These are phyloP conservation scores for Oikopleura dioica DNA, from an alignment of 23 tunicate genomes.

Conservation along the genomic window DNA sequence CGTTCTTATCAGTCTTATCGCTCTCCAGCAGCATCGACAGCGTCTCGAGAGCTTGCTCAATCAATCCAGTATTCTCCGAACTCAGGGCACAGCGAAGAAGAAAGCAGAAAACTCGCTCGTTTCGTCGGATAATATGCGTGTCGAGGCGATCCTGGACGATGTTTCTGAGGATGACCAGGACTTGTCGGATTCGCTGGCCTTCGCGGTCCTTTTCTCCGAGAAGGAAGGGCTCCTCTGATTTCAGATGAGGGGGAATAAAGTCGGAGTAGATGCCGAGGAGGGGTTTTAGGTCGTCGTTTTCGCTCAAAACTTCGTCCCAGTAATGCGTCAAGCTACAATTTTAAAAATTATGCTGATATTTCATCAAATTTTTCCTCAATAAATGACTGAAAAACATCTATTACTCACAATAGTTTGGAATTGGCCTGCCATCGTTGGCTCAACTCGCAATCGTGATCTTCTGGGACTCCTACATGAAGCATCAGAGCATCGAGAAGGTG, in stretches of 20 bases:
- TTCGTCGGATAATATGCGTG: background rate
- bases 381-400: too few relatives aligned
- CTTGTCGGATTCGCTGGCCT: background rate
- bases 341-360: too few relatives aligned
- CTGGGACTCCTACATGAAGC: conserved; percentile 39
- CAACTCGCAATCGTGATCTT: background rate
- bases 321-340: background rate
- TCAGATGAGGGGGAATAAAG: background rate
- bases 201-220: background rate
- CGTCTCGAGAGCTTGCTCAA: background rate
- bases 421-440: background rate
- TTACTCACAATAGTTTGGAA: background rate
- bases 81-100: background rate
- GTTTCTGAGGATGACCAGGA: background rate
- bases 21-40: background rate
- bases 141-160: background rate
- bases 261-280: background rate
- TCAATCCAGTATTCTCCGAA: background rate
- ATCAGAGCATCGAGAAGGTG: conserved; percentile 59
- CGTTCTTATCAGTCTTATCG: background rate
- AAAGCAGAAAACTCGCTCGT: background rate
- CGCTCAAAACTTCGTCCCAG: background rate
- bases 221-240: background rate
- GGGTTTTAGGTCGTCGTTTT: background rate
- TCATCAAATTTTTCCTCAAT: too few relatives aligned